phyloP scores from a whole-genome alignment of 2,113 vertebrate species.

The Pampusana beccarii region DNA sequence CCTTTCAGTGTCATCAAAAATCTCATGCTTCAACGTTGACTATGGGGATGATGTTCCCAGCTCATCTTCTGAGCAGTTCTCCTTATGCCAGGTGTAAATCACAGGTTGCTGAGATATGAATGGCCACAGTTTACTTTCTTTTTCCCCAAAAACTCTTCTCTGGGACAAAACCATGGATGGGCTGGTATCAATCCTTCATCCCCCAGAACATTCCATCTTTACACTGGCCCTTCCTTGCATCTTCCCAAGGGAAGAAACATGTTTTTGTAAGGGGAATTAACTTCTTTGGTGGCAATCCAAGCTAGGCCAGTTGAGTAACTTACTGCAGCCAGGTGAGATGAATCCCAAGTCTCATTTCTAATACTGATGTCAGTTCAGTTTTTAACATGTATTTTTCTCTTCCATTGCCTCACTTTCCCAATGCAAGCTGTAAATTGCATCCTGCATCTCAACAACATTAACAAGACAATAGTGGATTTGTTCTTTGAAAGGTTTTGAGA shows the following conservation, averaged over 20 bases:
- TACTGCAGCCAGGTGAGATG: neutral
- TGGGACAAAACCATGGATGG: neutral
- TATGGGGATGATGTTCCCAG: neutral
- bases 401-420: neutral
- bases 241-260: neutral
- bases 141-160: neutral
- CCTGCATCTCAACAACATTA: neutral
- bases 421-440: neutral
- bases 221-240: rapidly evolving
- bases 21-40: neutral
- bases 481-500: neutral
- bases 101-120: neutral
- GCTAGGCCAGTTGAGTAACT: neutral
- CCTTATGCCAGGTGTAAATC: neutral
- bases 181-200: neutral
- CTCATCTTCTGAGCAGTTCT: neutral
- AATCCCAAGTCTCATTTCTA: neutral
- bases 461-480: neutral
- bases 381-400: neutral
- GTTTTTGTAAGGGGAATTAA: neutral
- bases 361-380: neutral
- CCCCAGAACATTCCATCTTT: neutral
- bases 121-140: neutral
- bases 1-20: neutral
- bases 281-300: neutral